phyloP scores from a whole-genome alignment of 2,113 vertebrate species.

The Callaeas wilsoni region DNA sequence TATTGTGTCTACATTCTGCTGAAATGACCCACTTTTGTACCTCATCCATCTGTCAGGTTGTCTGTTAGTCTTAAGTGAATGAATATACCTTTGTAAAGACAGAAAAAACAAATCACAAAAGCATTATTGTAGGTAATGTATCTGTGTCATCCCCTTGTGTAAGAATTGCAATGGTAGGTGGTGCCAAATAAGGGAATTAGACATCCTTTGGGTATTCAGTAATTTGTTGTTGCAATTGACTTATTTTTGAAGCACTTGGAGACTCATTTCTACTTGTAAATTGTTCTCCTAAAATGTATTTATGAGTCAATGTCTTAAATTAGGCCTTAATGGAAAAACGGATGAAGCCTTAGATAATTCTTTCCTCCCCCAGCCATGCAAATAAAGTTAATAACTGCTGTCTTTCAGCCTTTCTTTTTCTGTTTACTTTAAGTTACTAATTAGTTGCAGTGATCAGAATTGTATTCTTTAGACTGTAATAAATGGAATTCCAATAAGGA shows the following conservation, averaged over 20 bases:
- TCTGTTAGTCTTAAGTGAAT: not conserved
- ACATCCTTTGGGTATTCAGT: not conserved
- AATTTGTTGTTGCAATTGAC: not conserved
- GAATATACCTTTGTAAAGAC: not conserved
- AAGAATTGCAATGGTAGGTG: not conserved
- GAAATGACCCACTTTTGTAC: not conserved
- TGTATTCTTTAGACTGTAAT: slow-evolving; percentile 16
- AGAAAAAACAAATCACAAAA: not conserved
- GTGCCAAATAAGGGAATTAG: not conserved
- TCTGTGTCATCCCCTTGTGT: not conserved
- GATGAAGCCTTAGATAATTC: slow-evolving; percentile 36
- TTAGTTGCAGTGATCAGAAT: slow-evolving; percentile 27
- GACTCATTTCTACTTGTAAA: not conserved
- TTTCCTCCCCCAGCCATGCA: slow-evolving; percentile 6
- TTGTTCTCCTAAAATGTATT: slow-evolving; percentile 22
- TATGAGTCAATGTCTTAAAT: slow-evolving; percentile 23
- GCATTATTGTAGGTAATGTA: not conserved
- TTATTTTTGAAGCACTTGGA: not conserved
- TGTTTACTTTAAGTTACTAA: slow-evolving; percentile 32
- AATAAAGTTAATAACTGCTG: not conserved
- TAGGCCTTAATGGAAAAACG: slow-evolving; percentile 44
- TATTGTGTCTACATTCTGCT: not conserved
- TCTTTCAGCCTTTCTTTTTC: slow-evolving; percentile 8
- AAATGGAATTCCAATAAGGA: slow-evolving; percentile 23
- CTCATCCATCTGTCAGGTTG: not conserved